Evolutionary conservation across 2,888 invertebrate species (phyloP).

Genomic region (Mellilla xanthometata): DNA sequence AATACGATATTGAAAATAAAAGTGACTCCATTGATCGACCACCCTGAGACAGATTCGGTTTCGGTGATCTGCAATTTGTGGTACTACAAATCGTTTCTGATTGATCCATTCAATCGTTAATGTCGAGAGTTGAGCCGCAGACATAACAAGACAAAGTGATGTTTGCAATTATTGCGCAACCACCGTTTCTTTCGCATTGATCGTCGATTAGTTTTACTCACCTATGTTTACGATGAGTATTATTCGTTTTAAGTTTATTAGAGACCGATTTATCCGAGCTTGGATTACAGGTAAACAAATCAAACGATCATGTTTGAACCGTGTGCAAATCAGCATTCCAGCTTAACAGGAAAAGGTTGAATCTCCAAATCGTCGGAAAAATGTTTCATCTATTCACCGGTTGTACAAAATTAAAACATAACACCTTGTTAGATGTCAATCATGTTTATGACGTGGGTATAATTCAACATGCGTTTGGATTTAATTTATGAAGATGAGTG

Average conservation of each 20-base stretch:
- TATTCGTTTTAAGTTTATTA: neutral
- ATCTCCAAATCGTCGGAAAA: conserved; percentile 24
- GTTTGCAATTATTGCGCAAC: conserved; percentile 17
- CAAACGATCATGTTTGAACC: conserved; percentile 16
- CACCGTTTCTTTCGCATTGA: conserved; percentile 11
- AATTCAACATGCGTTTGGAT: neutral
- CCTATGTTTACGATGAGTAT: conserved; percentile 14
- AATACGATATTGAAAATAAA: conserved; percentile 26
- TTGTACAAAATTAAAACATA: conserved; percentile 23
- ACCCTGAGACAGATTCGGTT: conserved; percentile 15
- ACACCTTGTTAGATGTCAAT: conserved; percentile 14
- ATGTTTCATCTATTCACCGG: conserved; percentile 17
- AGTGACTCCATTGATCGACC: conserved; percentile 25
- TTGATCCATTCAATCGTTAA: conserved; percentile 5
- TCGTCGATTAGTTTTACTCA: conserved; percentile 14
- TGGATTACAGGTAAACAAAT: conserved; percentile 18
- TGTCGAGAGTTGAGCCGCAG: conserved; percentile 10
- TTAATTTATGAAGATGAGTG: too few species aligned
- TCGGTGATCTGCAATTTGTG: conserved; percentile 15
- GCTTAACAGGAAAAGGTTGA: conserved; percentile 24
- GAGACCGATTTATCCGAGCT: conserved; percentile 3
- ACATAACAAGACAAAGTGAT: conserved; percentile 17
- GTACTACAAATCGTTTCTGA: conserved; percentile 13
- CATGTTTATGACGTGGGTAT: neutral
- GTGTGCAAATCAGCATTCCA: conserved; percentile 28